Evolutionary conservation across 2,888 invertebrate genomes (phyloP).

Genomic region (Conops quadrifasciatus): DNA sequence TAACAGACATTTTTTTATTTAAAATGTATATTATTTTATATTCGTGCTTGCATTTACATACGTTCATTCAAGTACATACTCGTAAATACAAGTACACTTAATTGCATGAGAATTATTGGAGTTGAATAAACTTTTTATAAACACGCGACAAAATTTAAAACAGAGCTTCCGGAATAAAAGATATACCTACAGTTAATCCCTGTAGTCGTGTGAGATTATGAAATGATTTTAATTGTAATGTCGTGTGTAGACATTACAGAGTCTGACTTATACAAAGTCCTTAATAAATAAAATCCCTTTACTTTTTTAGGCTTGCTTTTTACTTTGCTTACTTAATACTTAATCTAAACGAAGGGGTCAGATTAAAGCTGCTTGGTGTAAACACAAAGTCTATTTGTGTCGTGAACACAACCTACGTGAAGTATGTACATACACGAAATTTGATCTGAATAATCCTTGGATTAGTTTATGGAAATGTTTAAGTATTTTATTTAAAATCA

Average conservation of each 20-base stretch:
- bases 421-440: not conserved
- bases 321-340: not conserved
- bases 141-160: slow-evolving; percentile 8
- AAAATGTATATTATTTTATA: not conserved
- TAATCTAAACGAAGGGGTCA: slow-evolving; percentile 11
- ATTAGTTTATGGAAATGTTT: too few relatives aligned
- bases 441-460: not conserved
- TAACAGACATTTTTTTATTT: not conserved
- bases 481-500: not conserved
- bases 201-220: not conserved
- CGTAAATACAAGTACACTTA: not conserved
- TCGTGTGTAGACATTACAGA: not conserved
- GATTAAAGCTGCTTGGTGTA: slow-evolving; percentile 11
- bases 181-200: not conserved
- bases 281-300: not conserved
- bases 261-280: slow-evolving; percentile 13
- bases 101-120: not conserved
- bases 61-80: not conserved
- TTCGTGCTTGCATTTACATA: not conserved
- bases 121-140: slow-evolving; percentile 18
- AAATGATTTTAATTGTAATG: slow-evolving; percentile 12
- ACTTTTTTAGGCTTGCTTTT: not conserved
- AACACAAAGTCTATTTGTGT: not conserved
- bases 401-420: not conserved
- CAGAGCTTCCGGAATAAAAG: too few relatives aligned